Evolutionary conservation across 2,888 invertebrate species (phyloP).

Genomic region (Willowsia nigromaculata): DNA sequence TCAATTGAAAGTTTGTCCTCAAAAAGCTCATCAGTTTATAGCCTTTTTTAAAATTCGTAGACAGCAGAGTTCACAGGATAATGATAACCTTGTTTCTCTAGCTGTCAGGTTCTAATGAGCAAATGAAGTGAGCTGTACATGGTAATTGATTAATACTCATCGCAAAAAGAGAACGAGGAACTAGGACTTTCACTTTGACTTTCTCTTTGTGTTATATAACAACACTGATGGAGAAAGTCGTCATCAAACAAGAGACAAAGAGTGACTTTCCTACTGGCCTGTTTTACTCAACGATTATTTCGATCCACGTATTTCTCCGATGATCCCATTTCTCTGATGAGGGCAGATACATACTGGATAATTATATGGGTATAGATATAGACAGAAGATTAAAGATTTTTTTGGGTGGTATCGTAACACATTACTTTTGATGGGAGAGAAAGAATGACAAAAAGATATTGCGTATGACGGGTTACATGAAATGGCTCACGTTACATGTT

Average conservation of each 20-base stretch:
- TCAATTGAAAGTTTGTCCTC: neutral
- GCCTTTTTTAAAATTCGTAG: neutral
- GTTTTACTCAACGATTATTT: neutral
- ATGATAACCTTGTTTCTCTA: conserved; percentile 22
- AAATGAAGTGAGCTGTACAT: conserved; percentile 48
- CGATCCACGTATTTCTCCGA: neutral
- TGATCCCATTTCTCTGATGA: neutral
- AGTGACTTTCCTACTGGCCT: neutral
- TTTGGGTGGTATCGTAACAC: too few relatives aligned
- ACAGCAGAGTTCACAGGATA: neutral
- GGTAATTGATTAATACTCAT: conserved; percentile 47
- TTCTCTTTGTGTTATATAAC: too few relatives aligned
- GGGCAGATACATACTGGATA: too few relatives aligned
- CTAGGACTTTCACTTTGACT: neutral
- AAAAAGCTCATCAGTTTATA: neutral
- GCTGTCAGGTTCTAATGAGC: conserved; percentile 29
- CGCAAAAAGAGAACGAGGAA: neutral
- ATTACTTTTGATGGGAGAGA: too few relatives aligned
- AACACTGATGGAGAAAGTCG: neutral
- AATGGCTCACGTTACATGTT: neutral
- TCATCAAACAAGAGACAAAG: neutral
- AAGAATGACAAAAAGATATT: too few relatives aligned
- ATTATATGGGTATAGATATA: too few relatives aligned
- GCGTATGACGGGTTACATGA: neutral
- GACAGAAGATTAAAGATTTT: too few relatives aligned